A percentile compares a stretch with the other conserved stretches of the same genome.
Evolutionary conservation across 2,113 vertebrate genomes (phyloP).

Genomic region (Scatophagus argus): DNA sequence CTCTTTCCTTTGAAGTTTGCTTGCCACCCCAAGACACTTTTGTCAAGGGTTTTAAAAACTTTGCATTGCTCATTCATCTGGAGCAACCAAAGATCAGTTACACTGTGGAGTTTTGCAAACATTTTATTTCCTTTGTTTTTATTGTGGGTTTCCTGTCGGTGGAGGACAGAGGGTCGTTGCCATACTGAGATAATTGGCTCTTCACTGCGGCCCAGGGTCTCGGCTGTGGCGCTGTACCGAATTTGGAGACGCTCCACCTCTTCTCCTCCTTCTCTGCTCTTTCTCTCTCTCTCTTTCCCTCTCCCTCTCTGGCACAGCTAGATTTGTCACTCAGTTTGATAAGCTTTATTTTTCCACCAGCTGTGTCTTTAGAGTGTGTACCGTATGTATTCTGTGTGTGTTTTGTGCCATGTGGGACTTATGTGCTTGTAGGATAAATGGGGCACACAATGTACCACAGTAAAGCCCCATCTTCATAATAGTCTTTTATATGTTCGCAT

Average conservation of each 20-base stretch:
- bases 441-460: conserved; percentile 35
- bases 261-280: not conserved
- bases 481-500: conserved; percentile 11
- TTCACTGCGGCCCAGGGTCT: conserved; percentile 12
- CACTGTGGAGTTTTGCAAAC: not conserved
- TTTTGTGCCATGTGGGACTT: conserved; percentile 32
- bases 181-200: not conserved
- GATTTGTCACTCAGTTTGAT: conserved; percentile 49
- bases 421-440: conserved; percentile 36
- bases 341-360: conserved; percentile 56
- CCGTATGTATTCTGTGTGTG: conserved; percentile 31
- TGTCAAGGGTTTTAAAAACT: conserved; percentile 3
- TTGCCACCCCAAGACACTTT: not conserved
- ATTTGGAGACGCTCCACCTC: conserved; percentile 32
- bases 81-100: not conserved
- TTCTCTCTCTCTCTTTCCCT: not conserved
- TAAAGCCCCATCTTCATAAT: conserved; percentile 21
- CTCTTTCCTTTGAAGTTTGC: conserved; percentile 22
- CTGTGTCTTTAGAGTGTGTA: conserved; percentile 53
- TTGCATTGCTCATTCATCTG: not conserved
- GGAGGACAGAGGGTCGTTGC: conserved; percentile 16
- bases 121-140: not conserved
- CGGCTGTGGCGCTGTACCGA: not conserved
- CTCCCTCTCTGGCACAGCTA: conserved; percentile 15
- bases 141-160: not conserved